phyloP scores from a whole-genome alignment of 2,888 invertebrate species.

The Drosophila ochracea region DNA sequence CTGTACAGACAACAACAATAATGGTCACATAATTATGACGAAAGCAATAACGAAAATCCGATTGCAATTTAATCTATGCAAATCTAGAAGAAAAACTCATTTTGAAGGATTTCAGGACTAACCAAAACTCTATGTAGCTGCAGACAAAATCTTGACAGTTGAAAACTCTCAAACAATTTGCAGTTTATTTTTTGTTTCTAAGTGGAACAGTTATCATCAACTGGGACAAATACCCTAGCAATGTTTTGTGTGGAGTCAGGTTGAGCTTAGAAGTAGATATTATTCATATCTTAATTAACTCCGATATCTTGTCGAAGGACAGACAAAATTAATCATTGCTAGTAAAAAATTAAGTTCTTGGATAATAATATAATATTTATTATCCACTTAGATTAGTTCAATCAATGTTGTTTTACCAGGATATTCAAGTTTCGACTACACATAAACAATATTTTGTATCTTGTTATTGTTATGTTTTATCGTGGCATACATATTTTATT shows the following conservation, averaged over 20 bases:
- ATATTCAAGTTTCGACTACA: slow-evolving; percentile 10
- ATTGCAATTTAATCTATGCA: slow-evolving; percentile 76
- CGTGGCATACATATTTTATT: slow-evolving; percentile 42
- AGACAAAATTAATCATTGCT: neutral
- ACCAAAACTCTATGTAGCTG: slow-evolving; percentile 60
- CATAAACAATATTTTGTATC: neutral
- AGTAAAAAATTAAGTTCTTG: neutral
- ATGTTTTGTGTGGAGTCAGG: neutral
- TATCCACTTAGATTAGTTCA: neutral
- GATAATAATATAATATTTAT: neutral
- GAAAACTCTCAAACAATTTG: slow-evolving; percentile 12
- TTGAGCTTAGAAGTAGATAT: neutral
- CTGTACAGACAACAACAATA: slow-evolving; percentile 18
- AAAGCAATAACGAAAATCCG: slow-evolving; percentile 40
- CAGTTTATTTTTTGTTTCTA: slow-evolving; percentile 21
- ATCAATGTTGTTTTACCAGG: neutral
- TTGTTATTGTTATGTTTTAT: slow-evolving; percentile 47
- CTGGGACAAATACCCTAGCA: neutral
- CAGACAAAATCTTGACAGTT: slow-evolving; percentile 22
- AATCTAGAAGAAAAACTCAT: slow-evolving; percentile 73
- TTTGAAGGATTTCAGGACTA: slow-evolving; percentile 65
- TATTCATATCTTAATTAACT: neutral
- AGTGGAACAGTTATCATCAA: slow-evolving; percentile 12
- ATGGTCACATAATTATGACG: slow-evolving; percentile 47
- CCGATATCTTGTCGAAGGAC: neutral